Conservation (phyloP, 2,888 invertebrate species). For the Pammene aurita region DNA sequence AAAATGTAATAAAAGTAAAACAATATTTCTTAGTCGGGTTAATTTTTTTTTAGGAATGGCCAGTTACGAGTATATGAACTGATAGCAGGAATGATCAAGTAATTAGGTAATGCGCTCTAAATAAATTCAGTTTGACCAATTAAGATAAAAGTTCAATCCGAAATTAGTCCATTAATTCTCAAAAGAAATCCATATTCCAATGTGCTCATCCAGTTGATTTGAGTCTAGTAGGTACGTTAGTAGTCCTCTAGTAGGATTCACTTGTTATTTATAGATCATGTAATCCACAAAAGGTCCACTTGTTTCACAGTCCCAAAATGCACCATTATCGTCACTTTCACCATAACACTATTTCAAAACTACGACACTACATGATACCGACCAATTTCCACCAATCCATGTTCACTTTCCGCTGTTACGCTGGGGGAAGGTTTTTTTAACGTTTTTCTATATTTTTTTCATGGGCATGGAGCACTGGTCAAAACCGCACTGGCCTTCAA, state of each 20-base stretch:
- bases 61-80: background rate
- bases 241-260: background rate
- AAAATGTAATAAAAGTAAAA: too few species aligned
- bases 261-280: constrained; percentile 1
- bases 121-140: background rate
- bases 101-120: background rate
- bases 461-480: constrained; percentile 55
- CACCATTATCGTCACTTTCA: constrained; percentile 45
- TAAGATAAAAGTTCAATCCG: background rate
- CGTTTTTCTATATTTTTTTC: constrained; percentile 51
- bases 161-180: background rate
- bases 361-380: constrained; percentile 64
- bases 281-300: constrained; percentile 34
- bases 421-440: constrained; percentile 49
- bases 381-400: constrained; percentile 83
- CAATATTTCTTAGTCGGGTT: too few species aligned
- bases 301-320: constrained; percentile 32
- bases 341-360: constrained; percentile 48
- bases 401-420: constrained; percentile 60
- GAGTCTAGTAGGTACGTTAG: background rate
- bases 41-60: too few species aligned
- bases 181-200: background rate
- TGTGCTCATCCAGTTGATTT: background rate
- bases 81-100: background rate
- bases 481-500: constrained; percentile 71